Base-by-base conservation (phyloP, 1,140 invertebrate genomes). In the Lysiphlebus fabarum region DNA sequence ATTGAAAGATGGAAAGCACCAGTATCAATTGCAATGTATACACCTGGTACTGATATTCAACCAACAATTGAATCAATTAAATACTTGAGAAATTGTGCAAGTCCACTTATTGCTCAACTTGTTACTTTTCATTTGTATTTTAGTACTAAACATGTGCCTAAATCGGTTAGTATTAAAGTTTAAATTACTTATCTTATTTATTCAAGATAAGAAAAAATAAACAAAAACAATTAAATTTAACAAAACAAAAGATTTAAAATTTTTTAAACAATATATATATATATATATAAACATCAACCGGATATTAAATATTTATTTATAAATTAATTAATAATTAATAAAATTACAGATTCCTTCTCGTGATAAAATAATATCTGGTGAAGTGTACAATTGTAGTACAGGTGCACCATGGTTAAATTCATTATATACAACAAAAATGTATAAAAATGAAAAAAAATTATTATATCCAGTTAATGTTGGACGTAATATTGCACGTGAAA, bases 61-160 rank as follows among this genome's bases (percentile, higher is more conserved):
- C 72, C 76, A 4, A 83, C 85, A 0, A 47, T 87, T 6, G 70
- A 82, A 26, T 75, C 82, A 14, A 86, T 89, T 62, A 75, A 79
- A 17, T 86, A 86, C 65, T 69, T 84, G 26, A 76, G 84, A 54
- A 82, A 76, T 59, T 87, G 86, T 65, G 74, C 74, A 40, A 81
- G 83, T 38, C 81, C 81, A 8, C 78, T 92, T 50, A 83, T 95
- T 42, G 81, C 84, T 14, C 84, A 90, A 66, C 85, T 84, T 62
- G 88, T 91, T 67, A 92, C 90, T 56, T 94, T 94, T 77, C 91
- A 95, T 75, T 70, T 93, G 38, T 93, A 91, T 78, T 93, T 95
- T 72, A 89, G 89, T 63, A 86, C 86, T 59, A 90, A 91, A 72
- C 88, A 93, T 74, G 86, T 93, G 68, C 91, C 91, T 49, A 87